Evolutionary conservation across 2,797 vertebrate genomes (phyloP), one percentile per base, ranked within the genome.

Genomic region (Centroberyx gerrardi): DNA sequence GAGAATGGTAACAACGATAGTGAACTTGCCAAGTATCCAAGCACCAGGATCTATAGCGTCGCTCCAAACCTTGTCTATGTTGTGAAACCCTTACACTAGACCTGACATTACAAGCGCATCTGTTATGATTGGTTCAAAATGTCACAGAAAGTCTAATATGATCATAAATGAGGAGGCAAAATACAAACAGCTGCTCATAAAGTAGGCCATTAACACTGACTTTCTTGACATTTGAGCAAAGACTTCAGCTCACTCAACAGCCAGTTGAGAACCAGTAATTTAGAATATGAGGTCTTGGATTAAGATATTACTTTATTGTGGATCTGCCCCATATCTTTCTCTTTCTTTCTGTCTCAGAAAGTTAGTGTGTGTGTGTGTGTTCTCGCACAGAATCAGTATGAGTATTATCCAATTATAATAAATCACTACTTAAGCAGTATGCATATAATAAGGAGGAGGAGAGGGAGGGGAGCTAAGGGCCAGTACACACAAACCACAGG

Each of bases 381-480:
- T 5, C 18, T 17, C 10, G 8, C 18, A 18, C 33, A 8, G 17
- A 38, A 59, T 33, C 17, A 40, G 58, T 15, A n/a, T 40, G 38
- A 44, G 22, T 27, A 28, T 29, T 42, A 42, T 15, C 18, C 48
- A 46, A 68, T 59, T 10, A 68, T n/a, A 31, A 68, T 33, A 59
- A 68, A 59, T 56, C 28, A 68, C 29, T 27, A 33, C 54, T 46
- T 46, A 18, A n/a, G 40, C 10, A 33, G 8, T 33, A 58, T 31
- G 54, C 54, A 13, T 49, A 68, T 49, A 18, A 22, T 42, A 49
- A 8, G 27, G 27, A 38, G 49, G 62, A 6, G 8, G 48, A 15
- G 1, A 42, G 36, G 49, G 4, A 12, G 29, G n/a, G 2, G 18
- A 17, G 31, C 38, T 22, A 40, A 27, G 58, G 29, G 58, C n/a